These are phyloP conservation scores for Pitta sordida DNA, from an alignment of 2,113 vertebrate species.

Conservation along the genomic window DNA sequence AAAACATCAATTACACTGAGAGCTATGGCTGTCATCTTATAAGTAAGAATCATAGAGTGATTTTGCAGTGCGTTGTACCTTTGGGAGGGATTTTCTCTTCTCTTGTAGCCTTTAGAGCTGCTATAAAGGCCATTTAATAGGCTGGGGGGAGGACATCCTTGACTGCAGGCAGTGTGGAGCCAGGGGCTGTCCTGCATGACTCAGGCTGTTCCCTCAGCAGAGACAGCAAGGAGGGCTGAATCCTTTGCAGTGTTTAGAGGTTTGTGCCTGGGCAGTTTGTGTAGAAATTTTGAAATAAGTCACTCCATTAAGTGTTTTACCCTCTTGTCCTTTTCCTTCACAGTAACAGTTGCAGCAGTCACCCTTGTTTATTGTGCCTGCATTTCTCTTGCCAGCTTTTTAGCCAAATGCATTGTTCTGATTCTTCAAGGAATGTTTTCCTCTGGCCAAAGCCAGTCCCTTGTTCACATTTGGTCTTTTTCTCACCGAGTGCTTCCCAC, in stretches of 20 bases:
- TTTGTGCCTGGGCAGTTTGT: neutral
- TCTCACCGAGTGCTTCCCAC: neutral
- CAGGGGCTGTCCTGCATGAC: neutral
- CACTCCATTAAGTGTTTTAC: neutral
- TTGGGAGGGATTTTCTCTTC: conserved; percentile 31
- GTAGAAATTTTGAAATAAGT: neutral
- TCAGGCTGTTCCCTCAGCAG: neutral
- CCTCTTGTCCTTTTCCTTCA: neutral
- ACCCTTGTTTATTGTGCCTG: neutral
- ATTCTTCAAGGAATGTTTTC: neutral
- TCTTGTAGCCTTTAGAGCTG: neutral
- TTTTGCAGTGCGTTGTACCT: neutral
- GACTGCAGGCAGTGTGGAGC: neutral
- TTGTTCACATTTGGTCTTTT: neutral
- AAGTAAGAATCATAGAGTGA: conserved; percentile 24
- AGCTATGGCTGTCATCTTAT: neutral
- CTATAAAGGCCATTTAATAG: conserved; percentile 2
- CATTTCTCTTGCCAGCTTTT: neutral
- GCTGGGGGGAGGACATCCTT: neutral
- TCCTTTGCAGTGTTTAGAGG: neutral
- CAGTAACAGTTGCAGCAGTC: neutral
- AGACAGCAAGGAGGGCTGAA: neutral
- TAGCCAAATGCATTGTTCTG: neutral
- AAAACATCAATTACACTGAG: neutral
- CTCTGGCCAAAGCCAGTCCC: neutral